A percentile compares a stretch with the other conserved stretches of the same genome.
phyloP scores from a whole-genome alignment of 1,140 invertebrate genomes.

The Zophobas atratus region DNA sequence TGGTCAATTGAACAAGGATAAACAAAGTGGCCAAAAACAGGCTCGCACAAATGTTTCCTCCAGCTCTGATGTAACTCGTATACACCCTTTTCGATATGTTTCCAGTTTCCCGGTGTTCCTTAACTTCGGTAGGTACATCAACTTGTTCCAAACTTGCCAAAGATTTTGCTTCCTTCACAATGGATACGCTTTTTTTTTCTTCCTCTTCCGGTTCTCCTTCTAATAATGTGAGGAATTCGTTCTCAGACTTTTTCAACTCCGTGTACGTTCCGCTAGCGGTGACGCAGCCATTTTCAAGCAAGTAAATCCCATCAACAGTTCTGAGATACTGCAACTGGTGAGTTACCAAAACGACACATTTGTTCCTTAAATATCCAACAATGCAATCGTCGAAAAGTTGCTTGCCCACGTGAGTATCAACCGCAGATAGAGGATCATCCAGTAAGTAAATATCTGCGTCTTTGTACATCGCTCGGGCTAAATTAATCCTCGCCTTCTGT shows the following conservation, averaged over 20 bases:
- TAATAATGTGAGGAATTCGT: slow-evolving; percentile 77
- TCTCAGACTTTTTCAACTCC: slow-evolving; percentile 73
- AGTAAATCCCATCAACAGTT: slow-evolving; percentile 80
- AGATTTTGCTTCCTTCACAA: slow-evolving; percentile 25
- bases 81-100: slow-evolving; percentile 74
- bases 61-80: slow-evolving; percentile 75
- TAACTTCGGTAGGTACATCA: slow-evolving; percentile 42
- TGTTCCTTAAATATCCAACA: not conserved
- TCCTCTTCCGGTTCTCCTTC: slow-evolving; percentile 66
- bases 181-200: slow-evolving; percentile 26
- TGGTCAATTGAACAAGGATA: not conserved
- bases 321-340: slow-evolving; percentile 91
- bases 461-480: slow-evolving; percentile 87
- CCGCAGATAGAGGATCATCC: slow-evolving; percentile 68
- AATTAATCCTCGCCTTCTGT: slow-evolving; percentile 90
- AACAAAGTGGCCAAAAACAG: slow-evolving; percentile 12
- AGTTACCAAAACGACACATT: slow-evolving; percentile 79
- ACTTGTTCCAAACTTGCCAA: slow-evolving; percentile 39
- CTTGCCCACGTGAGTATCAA: not conserved
- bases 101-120: slow-evolving; percentile 68
- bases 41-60: slow-evolving; percentile 68
- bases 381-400: slow-evolving; percentile 1
- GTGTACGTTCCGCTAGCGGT: slow-evolving; percentile 75
- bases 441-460: slow-evolving; percentile 85
- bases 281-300: slow-evolving; percentile 75